phyloP scores from a whole-genome alignment of 2,113 vertebrate species.

The Syrmaticus mikado region DNA sequence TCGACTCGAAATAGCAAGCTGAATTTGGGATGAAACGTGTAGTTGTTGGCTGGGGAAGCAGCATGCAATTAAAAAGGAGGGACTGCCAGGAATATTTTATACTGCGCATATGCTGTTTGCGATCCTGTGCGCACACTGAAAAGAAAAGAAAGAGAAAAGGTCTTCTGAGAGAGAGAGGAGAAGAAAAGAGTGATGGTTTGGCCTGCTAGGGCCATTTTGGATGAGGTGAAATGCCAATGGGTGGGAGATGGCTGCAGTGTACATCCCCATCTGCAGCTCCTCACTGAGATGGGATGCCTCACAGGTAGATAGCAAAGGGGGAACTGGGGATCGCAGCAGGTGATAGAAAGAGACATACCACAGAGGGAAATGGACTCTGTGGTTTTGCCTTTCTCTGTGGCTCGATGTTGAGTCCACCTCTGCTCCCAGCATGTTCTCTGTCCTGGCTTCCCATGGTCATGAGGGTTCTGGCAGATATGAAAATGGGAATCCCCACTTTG shows the following conservation, averaged over 20 bases:
- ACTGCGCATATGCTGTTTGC: constrained; percentile 73
- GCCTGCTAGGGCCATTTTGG: not conserved
- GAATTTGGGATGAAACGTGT: constrained; percentile 78
- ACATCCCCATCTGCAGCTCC: not conserved
- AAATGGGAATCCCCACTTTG: not conserved
- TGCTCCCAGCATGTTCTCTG: not conserved
- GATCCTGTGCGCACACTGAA: not conserved
- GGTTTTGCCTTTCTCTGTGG: not conserved
- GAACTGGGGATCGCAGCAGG: not conserved
- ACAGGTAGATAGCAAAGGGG: not conserved
- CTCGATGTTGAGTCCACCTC: not conserved
- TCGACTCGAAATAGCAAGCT: constrained; percentile 79
- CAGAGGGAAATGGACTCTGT: not conserved
- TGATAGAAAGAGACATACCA: not conserved
- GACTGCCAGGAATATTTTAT: constrained; percentile 77
- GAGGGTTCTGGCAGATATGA: not conserved
- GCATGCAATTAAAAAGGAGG: constrained; percentile 77
- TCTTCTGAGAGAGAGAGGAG: not conserved
- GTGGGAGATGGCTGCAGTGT: not conserved
- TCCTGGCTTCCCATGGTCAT: not conserved
- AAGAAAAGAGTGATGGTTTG: not conserved
- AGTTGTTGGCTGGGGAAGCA: constrained; percentile 78
- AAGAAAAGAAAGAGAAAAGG: not conserved
- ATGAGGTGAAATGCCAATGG: not conserved
- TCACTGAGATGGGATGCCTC: not conserved